A percentile compares a stretch with the other conserved stretches of the same genome.
These are phyloP conservation scores for Tragelaphus imberbis DNA, from an alignment of 2,113 vertebrate genomes.

Conservation along the genomic window DNA sequence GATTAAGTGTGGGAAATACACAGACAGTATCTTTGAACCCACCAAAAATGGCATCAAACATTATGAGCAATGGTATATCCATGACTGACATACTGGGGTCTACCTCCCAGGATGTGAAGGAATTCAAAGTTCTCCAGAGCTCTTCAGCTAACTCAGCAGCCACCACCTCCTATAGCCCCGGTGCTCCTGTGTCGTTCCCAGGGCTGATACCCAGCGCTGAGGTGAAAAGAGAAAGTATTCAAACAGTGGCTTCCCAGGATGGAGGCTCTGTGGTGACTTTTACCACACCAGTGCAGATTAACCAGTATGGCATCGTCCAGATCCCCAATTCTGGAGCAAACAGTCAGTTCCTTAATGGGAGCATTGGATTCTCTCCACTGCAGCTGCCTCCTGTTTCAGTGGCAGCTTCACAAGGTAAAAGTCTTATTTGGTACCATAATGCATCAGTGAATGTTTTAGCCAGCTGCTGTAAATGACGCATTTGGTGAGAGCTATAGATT, in stretches of 20 bases:
- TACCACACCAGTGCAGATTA: slow-evolving; percentile 92
- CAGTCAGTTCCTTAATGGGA: slow-evolving; percentile 87
- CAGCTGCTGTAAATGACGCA: neutral
- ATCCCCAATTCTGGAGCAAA: slow-evolving; percentile 89
- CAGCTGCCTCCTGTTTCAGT: slow-evolving; percentile 92
- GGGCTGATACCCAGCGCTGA: slow-evolving; percentile 88
- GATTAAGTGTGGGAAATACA: slow-evolving; percentile 89
- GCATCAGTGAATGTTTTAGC: neutral
- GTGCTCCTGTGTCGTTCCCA: slow-evolving; percentile 82
- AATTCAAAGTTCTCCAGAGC: slow-evolving; percentile 86
- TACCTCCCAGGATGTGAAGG: slow-evolving; percentile 87
- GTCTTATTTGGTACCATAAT: slow-evolving; percentile 54
- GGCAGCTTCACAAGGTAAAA: slow-evolving; percentile 89
- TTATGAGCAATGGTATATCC: slow-evolving; percentile 85
- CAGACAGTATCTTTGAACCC: slow-evolving; percentile 90
- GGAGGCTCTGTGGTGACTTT: slow-evolving; percentile 91
- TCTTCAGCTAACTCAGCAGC: slow-evolving; percentile 80
- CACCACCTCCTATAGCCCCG: slow-evolving; percentile 83
- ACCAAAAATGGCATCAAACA: slow-evolving; percentile 82
- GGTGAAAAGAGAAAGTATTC: slow-evolving; percentile 90
- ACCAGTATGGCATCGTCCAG: slow-evolving; percentile 94
- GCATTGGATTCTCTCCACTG: slow-evolving; percentile 91
- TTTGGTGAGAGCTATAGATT: slow-evolving; percentile 21
- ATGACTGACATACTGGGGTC: slow-evolving; percentile 88
- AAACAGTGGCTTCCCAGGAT: slow-evolving; percentile 88